These are phyloP conservation scores for Drosophila nebulosa DNA, from an alignment of 1,140 invertebrate species.

Conservation along the genomic window DNA sequence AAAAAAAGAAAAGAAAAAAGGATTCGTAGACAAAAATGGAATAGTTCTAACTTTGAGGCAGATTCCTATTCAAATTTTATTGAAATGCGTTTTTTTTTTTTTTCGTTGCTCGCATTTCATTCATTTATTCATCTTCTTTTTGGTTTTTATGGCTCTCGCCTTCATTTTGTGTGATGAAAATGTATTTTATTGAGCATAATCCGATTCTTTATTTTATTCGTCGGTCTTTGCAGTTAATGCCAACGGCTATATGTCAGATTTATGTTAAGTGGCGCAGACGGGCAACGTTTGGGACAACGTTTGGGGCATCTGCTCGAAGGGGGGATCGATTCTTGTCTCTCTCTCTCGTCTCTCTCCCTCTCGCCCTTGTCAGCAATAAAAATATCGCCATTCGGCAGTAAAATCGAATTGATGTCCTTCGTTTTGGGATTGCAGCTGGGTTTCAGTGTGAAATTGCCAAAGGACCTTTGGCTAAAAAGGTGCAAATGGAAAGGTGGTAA, in stretches of 20 bases:
- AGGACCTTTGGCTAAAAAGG: background rate
- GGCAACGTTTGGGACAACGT: too few relatives aligned
- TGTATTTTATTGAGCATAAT: slow-evolving; percentile 31
- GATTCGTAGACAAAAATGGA: slow-evolving; percentile 21
- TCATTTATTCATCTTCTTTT: slow-evolving; percentile 20
- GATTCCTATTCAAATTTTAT: slow-evolving; percentile 54
- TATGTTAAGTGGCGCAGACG: slow-evolving; percentile 51
- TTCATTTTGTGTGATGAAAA: background rate
- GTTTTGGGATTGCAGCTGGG: slow-evolving; percentile 26
- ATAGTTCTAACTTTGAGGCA: background rate
- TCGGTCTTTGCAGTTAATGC: slow-evolving; percentile 10
- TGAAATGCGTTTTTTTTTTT: slow-evolving; percentile 32
- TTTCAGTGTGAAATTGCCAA: background rate
- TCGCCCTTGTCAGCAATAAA: too few relatives aligned
- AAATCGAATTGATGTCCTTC: slow-evolving; percentile 47
- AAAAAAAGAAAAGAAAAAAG: slow-evolving; percentile 30
- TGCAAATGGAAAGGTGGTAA: background rate
- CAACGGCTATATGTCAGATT: slow-evolving; percentile 46
- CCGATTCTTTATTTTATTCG: slow-evolving; percentile 16
- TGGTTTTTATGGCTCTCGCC: background rate
- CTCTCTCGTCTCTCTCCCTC: too few relatives aligned
- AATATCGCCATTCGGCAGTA: slow-evolving; percentile 26
- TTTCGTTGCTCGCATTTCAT: background rate
- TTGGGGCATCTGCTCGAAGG: too few relatives aligned
- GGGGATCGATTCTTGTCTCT: too few relatives aligned